A percentile compares a stretch with the other conserved stretches of the same genome.
Evolutionary conservation across 1,140 invertebrate species (phyloP).

Genomic region (Elysia chlorotica): DNA sequence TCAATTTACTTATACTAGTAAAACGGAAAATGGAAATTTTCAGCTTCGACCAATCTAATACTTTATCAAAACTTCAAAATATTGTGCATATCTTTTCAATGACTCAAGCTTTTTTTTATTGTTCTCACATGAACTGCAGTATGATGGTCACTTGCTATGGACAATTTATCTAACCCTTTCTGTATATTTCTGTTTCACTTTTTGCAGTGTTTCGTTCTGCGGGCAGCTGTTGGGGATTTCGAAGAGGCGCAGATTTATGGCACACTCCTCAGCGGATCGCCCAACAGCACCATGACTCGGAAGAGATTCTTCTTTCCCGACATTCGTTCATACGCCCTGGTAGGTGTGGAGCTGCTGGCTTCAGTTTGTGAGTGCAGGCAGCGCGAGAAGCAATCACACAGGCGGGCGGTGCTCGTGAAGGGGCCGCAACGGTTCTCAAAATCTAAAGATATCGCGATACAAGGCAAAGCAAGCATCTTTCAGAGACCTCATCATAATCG

Average conservation of each 20-base stretch:
- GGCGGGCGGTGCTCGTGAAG: background rate
- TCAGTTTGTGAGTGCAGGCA: conserved; percentile 40
- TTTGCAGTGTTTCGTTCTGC: conserved; percentile 45
- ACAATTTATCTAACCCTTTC: too few species aligned
- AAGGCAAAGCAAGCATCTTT: background rate
- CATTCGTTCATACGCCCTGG: conserved; percentile 50
- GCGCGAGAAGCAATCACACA: conserved; percentile 17
- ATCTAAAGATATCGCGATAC: too few species aligned
- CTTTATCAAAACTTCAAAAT: too few species aligned
- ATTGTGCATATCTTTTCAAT: too few species aligned
- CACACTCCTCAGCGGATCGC: conserved; percentile 43
- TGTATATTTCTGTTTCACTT: too few species aligned
- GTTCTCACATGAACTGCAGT: too few species aligned
- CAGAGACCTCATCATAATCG: background rate
- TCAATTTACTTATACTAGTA: too few species aligned
- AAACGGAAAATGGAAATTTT: too few species aligned
- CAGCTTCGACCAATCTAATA: too few species aligned
- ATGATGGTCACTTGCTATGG: too few species aligned
- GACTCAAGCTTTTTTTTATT: too few species aligned
- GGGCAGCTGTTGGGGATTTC: conserved; percentile 54
- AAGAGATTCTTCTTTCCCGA: conserved; percentile 52
- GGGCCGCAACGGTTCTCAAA: background rate
- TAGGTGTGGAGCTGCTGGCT: conserved; percentile 47
- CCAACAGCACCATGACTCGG: conserved; percentile 35
- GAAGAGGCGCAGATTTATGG: conserved; percentile 52